Evolutionary conservation across 2,888 invertebrate species (phyloP), one percentile per base, ranked within the genome.

Genomic region (Ectemnius cavifrons): DNA sequence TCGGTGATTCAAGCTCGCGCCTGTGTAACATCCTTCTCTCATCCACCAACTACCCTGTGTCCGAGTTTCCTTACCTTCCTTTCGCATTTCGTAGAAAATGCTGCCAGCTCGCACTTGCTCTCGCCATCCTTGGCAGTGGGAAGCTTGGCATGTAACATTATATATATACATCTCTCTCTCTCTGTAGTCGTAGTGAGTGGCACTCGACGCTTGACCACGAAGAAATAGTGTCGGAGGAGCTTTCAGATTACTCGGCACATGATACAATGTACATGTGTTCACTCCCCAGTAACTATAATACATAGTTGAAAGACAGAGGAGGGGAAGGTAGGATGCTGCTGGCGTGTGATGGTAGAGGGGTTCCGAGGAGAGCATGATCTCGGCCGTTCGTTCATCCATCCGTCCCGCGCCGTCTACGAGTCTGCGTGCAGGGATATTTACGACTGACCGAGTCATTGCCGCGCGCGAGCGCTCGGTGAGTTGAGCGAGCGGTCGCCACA

Each of bases 391-490:
- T 52, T 58, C 79, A 71, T 84, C 83, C 78, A 83, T 85, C 85
- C 83, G 83, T 85, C 87, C 78, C 75, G 69, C 82, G 73, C 61
- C 82, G 75, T 75, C 77, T 72, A 71, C 74, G 59, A 65, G 79
- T 23, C 79, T 68, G 75, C 37, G 37, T 37, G 74, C 78, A 75
- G 11, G 84, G 87, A 90, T 90, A 91, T 91, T 91, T 91, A 91
- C 90, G 90, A 90, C 89, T 90, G 90, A 88, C 90, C 90, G 88
- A 89, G 87, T 90, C 90, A 90, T 90, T 89, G 90, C 88, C 88
- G 88, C 89, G 52, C 52, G 37, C 28, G 28, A 6, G 37, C 37
- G 37, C 37, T 37, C 37, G 87, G 88, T 85, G 88, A 90, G 88
- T 89, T 88, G 90, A 90, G 89, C 89, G 88, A 89, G 87, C 88